phyloP scores from a whole-genome alignment of 92 coral and sea anemone genomes.

The Parazoanthus swiftii region DNA sequence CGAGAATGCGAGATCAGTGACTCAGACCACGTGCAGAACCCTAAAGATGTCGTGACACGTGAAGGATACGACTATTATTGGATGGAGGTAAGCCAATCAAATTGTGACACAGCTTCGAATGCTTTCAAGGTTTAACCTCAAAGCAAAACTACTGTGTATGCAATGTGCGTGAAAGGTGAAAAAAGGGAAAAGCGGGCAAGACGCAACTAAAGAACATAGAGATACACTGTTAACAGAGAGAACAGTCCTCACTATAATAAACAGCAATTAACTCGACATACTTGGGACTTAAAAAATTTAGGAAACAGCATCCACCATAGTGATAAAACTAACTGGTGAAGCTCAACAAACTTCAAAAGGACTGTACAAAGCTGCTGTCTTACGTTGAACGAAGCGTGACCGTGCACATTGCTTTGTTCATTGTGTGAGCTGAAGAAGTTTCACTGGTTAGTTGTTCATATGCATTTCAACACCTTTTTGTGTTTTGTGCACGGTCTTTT shows the following conservation, averaged over 20 bases:
- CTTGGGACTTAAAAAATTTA: too few species aligned
- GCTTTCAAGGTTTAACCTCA: neutral
- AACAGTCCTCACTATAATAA: neutral
- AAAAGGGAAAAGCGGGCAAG: neutral
- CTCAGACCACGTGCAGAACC: conserved; percentile 25
- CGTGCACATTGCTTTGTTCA: too few species aligned
- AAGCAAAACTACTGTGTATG: neutral
- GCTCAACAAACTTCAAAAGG: too few species aligned
- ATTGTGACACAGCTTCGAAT: neutral
- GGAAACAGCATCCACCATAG: neutral
- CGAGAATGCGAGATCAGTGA: conserved; percentile 30
- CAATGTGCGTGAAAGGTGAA: too few species aligned
- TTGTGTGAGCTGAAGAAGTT: too few species aligned
- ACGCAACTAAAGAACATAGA: neutral
- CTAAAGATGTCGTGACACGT: conserved; percentile 12
- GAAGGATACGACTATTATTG: conserved; percentile 22
- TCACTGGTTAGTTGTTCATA: too few species aligned
- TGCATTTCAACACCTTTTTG: too few species aligned
- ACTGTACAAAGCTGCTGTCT: too few species aligned
- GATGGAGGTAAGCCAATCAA: conserved; percentile 1
- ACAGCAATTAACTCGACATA: neutral
- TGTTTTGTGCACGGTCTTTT: too few species aligned
- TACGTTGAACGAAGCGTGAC: too few species aligned
- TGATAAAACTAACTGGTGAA: too few species aligned
- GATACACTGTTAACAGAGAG: neutral